Evolutionary conservation across 2,797 vertebrate genomes (phyloP).

Genomic region (Pristis pectinata): DNA sequence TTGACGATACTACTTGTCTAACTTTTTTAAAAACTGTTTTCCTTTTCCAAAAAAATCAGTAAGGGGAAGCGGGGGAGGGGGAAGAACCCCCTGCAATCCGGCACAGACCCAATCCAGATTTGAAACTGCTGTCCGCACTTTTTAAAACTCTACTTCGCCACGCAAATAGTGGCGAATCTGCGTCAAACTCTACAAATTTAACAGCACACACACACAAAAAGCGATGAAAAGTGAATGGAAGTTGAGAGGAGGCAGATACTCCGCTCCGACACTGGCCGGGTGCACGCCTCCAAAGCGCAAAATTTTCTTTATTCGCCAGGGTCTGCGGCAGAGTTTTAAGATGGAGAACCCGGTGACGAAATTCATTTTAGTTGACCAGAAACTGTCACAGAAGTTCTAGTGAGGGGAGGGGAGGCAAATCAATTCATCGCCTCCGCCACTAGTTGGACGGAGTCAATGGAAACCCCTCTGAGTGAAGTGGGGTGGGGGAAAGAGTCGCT

Average conservation of each 20-base stretch:
- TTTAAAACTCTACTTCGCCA: not conserved
- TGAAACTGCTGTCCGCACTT: not conserved
- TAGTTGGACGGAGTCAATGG: not conserved
- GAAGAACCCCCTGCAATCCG: too few species aligned
- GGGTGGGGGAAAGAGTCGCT: too few species aligned
- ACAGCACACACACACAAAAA: not conserved
- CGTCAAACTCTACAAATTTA: not conserved
- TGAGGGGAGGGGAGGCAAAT: not conserved
- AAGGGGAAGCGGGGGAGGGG: not conserved
- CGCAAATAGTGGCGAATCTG: not conserved
- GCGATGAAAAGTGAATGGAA: too few species aligned
- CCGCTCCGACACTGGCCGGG: not conserved
- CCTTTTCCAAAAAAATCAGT: not conserved
- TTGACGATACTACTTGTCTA: not conserved
- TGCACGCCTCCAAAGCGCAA: not conserved
- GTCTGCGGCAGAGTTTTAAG: not conserved
- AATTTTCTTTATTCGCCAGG: not conserved
- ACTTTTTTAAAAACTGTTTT: not conserved
- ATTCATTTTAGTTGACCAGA: not conserved
- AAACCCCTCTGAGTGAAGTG: too few species aligned
- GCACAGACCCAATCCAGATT: conserved; percentile 10
- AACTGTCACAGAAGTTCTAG: too few species aligned
- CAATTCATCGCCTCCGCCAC: not conserved
- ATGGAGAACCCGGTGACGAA: not conserved
- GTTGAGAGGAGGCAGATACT: too few species aligned